phyloP scores from a whole-genome alignment of 2,888 invertebrate genomes.

The Muschampia plurimacula region DNA sequence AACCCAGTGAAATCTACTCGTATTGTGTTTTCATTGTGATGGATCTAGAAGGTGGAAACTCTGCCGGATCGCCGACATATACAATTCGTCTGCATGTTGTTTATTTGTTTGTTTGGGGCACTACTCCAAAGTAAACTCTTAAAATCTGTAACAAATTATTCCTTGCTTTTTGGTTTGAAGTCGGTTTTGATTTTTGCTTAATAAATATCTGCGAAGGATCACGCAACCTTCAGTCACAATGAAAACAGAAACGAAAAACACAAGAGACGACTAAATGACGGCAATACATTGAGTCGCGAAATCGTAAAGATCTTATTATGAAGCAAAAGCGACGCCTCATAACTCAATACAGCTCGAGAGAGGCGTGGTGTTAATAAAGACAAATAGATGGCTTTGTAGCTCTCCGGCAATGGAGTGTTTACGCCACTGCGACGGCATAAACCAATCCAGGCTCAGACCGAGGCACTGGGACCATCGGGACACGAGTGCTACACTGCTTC shows the following conservation, averaged over 20 bases:
- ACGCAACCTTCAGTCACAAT: neutral
- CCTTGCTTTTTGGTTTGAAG: no score
- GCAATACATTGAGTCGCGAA: slow-evolving; percentile 18
- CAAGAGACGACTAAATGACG: slow-evolving; percentile 6
- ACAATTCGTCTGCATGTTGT: no score
- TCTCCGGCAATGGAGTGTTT: slow-evolving; percentile 29
- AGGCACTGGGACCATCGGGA: neutral
- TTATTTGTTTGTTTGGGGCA: no score
- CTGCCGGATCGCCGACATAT: no score
- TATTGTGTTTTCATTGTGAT: no score
- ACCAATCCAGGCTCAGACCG: slow-evolving; percentile 4
- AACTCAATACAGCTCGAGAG: slow-evolving; percentile 32
- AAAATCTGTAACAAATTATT: no score
- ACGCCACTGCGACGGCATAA: slow-evolving; percentile 27
- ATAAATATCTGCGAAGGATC: neutral
- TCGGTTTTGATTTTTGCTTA: no score
- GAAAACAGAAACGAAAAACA: neutral
- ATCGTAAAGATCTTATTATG: slow-evolving; percentile 22
- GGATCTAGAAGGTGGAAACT: no score
- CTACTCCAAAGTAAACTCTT: no score
- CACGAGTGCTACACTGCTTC: neutral
- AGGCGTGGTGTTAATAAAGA: slow-evolving; percentile 25
- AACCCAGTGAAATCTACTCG: no score
- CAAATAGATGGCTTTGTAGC: slow-evolving; percentile 28
- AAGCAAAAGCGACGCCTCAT: slow-evolving; percentile 22